These are phyloP conservation scores for Rhinoraja longicauda DNA, from an alignment of 2,797 vertebrate species.

Conservation along the genomic window DNA sequence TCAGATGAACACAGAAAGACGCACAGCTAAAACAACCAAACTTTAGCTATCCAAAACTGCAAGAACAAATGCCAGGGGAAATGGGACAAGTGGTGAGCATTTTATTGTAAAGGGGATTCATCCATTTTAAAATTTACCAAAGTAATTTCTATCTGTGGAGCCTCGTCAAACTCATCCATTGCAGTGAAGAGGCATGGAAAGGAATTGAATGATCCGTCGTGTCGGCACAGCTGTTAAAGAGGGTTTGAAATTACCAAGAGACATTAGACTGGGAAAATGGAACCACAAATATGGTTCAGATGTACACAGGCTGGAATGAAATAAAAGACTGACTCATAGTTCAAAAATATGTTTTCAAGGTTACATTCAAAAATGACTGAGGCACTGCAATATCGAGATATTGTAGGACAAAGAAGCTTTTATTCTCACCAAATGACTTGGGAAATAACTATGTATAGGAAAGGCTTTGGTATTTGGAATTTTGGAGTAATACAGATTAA, in stretches of 20 bases:
- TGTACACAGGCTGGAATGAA: slow-evolving; percentile 8
- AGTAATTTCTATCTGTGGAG: neutral
- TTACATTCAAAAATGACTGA: slow-evolving; percentile 26
- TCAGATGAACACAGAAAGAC: neutral
- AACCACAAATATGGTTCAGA: neutral
- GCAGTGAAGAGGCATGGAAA: slow-evolving; percentile 1
- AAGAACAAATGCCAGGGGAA: neutral
- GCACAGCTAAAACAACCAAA: neutral
- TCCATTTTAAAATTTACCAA: neutral
- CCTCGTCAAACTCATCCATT: neutral
- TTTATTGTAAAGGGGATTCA: neutral
- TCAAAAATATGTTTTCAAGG: slow-evolving; percentile 29
- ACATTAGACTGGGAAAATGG: neutral
- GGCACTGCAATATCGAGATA: slow-evolving; percentile 18
- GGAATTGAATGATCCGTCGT: neutral
- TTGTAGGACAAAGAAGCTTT: slow-evolving; percentile 15
- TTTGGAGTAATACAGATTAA: slow-evolving; percentile 35
- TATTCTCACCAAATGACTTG: slow-evolving; percentile 28
- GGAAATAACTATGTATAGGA: slow-evolving; percentile 24
- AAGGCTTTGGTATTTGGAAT: slow-evolving; percentile 27
- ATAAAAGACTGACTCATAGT: slow-evolving; percentile 13
- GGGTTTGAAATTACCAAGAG: slow-evolving; percentile 17
- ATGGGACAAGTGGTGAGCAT: neutral
- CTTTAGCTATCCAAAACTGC: neutral
- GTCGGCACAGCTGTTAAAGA: slow-evolving; percentile 19